Percentiles rank a stretch among this genome's conserved stretches.
These are phyloP conservation scores for Sciaenops ocellatus DNA, from an alignment of 2,797 vertebrate genomes.

Conservation along the genomic window DNA sequence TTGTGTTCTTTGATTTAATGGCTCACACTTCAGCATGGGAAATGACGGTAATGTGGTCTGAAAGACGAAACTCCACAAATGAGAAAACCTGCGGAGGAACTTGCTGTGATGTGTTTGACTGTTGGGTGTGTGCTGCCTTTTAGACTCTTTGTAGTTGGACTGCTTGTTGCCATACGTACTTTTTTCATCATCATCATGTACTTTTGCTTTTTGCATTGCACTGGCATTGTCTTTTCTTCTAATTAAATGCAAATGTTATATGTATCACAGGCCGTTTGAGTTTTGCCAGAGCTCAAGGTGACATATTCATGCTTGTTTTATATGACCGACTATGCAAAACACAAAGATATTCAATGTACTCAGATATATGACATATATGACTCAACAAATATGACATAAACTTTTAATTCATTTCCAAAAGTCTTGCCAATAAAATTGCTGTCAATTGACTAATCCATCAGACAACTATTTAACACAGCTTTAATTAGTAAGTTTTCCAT, in stretches of 20 bases:
- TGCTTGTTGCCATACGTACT: neutral
- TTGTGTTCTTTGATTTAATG: constrained; percentile 64
- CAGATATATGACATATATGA: neutral
- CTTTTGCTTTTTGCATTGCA: neutral
- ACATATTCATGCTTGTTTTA: neutral
- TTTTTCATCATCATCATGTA: constrained; percentile 1
- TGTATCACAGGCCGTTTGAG: neutral
- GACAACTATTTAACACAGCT: neutral
- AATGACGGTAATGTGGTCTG: constrained; percentile 39
- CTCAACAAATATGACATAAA: neutral
- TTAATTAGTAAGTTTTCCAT: neutral
- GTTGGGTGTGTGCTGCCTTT: constrained; percentile 29
- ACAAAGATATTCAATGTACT: neutral
- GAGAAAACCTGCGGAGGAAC: constrained; percentile 29
- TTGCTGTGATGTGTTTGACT: constrained; percentile 30
- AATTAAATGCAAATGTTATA: neutral
- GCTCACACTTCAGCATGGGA: constrained; percentile 47
- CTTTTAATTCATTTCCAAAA: neutral
- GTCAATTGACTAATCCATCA: neutral
- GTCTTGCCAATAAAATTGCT: neutral
- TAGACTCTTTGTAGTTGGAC: constrained; percentile 10
- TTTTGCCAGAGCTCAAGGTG: neutral
- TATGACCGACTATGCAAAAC: neutral
- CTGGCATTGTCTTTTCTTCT: neutral
- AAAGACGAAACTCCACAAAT: constrained; percentile 34